Evolutionary conservation across 2,888 invertebrate species (phyloP), one percentile per base, ranked within the genome.

Genomic region (Isotomurus palustris): DNA sequence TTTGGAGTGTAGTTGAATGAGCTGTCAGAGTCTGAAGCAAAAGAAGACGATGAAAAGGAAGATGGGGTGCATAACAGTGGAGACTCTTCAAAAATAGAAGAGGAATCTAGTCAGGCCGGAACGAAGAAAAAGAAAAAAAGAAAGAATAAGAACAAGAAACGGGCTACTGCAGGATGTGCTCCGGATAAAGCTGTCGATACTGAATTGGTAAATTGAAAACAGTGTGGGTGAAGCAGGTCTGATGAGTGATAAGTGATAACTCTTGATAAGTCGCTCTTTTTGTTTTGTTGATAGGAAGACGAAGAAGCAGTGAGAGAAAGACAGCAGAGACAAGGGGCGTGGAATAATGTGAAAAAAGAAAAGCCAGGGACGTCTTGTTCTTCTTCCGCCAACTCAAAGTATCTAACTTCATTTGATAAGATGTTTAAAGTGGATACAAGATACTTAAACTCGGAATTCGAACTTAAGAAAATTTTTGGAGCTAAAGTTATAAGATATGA

Each of bases 391-490:
- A 72, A 53, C 65, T 73, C 32, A 70, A 72, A 64, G 61, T 54
- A 56, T 28, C 47, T 56, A 5, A 55, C 54, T 28, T 55, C 44
- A 14, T 65, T 58, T 44, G 64, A 81, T 68, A 77, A 80, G 41
- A 74, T 85, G 32, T 76, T 88, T 10, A 78, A 76, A 49, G 80
- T 87, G 25, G 85, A 87, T 64, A 79, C 82, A 63, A 85, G 85
- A 72, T 80, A 86, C 74, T 76, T 90, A 22, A 88, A 88, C 77
- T 83, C 87, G 12, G 85, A 86, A 66, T 87, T 87, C 77, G 90
- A 90, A 76, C 78, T 90, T 73, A 85, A 86, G 62, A 81, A 84
- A 72, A 87, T 88, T 72, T 90, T 90, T 79, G 89, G 90, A 22
- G 84, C 85, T 21, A 84, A 84, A 75, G 85, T 87, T 53, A 81